Conservation (phyloP, 1,140 invertebrate genomes). For the Sycophaga agraensis region DNA sequence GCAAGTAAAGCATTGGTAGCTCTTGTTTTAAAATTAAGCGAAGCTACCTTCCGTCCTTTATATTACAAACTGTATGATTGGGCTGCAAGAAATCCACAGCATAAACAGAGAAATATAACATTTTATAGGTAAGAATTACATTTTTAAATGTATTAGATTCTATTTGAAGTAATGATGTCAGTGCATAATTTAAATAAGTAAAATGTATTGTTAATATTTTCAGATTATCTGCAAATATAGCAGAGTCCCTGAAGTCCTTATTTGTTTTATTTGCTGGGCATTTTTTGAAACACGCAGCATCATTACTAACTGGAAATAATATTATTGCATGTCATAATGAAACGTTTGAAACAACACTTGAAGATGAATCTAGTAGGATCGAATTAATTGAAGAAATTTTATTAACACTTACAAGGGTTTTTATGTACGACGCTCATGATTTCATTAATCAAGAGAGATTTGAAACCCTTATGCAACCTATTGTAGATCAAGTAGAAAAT, state of each 20-base stretch:
- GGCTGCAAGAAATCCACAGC: constrained; percentile 66
- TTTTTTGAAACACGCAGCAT: constrained; percentile 77
- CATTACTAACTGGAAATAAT: constrained; percentile 63
- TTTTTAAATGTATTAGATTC: neutral
- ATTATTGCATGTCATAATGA: constrained; percentile 40
- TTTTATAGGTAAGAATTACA: constrained; percentile 72
- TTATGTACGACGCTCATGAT: constrained; percentile 77
- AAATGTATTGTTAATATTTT: constrained; percentile 51
- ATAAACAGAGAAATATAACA: constrained; percentile 69
- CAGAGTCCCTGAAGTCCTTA: constrained; percentile 80
- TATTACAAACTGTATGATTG: constrained; percentile 86
- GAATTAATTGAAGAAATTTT: constrained; percentile 70
- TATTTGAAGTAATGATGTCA: neutral
- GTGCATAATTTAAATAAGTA: constrained; percentile 3
- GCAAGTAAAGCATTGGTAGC: constrained; percentile 74
- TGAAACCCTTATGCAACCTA: constrained; percentile 76
- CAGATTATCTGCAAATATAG: constrained; percentile 74
- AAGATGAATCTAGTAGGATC: constrained; percentile 60
- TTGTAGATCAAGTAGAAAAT: constrained; percentile 89
- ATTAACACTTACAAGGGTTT: constrained; percentile 74
- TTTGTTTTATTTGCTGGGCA: constrained; percentile 88
- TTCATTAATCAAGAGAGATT: constrained; percentile 86
- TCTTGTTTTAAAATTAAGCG: constrained; percentile 84
- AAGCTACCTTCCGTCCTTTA: constrained; percentile 82
- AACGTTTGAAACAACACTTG: constrained; percentile 56